Evolutionary conservation across 2,113 vertebrate genomes (phyloP).

Genomic region (Sebastes fasciatus): DNA sequence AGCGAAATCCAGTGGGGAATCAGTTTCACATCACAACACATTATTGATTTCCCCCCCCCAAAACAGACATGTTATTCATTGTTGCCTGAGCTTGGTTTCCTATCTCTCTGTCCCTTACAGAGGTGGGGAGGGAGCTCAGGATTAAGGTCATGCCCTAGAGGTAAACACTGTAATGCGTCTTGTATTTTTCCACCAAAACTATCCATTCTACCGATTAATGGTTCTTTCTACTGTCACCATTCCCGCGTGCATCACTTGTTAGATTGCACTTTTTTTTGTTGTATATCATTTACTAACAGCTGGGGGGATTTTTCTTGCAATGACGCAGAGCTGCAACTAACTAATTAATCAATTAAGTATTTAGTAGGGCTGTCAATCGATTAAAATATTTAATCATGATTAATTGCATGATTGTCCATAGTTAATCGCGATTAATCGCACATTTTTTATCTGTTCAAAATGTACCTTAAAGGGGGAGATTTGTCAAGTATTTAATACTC

Average conservation of each 20-base stretch:
- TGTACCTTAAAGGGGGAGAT: no score
- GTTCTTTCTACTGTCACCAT: not conserved
- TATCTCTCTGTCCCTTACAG: slow-evolving; percentile 67
- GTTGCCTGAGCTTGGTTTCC: slow-evolving; percentile 66
- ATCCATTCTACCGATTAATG: slow-evolving; percentile 45
- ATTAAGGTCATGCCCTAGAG: slow-evolving; percentile 73
- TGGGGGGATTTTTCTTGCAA: not conserved
- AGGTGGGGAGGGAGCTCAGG: slow-evolving; percentile 55
- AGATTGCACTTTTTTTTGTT: not conserved
- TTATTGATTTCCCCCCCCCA: slow-evolving; percentile 81
- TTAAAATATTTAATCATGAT: no score
- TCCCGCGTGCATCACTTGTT: not conserved
- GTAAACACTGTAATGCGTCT: slow-evolving; percentile 63
- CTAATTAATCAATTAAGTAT: not conserved
- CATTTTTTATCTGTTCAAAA: no score
- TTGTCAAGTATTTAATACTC: no score
- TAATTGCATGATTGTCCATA: no score
- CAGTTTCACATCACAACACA: slow-evolving; percentile 86
- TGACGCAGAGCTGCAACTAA: not conserved
- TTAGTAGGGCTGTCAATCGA: no score
- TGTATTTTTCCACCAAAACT: slow-evolving; percentile 48
- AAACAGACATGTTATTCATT: slow-evolving; percentile 76
- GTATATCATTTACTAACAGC: not conserved
- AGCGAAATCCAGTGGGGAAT: slow-evolving; percentile 80
- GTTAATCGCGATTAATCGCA: no score